Base-by-base conservation (phyloP, 2,113 vertebrate genomes). In the Physeter macrocephalus region DNA sequence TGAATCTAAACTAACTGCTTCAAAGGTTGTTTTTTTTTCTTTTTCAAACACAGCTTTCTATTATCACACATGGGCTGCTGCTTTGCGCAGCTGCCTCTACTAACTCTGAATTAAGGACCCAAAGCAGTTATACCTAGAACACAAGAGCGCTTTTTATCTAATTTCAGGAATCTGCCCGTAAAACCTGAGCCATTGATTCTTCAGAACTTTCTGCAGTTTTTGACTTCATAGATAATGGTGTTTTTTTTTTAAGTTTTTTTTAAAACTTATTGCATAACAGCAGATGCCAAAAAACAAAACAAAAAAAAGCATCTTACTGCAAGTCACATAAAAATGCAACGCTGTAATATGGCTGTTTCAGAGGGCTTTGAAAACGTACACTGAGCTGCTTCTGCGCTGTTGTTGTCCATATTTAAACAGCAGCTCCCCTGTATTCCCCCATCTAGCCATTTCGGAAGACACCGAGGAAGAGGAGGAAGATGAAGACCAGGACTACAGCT, bases 401-500 rank as follows among this genome's bases (percentile, higher is more conserved):
- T 99, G 99, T 99, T 98, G 99, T 99, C 99, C 99, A 91, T 99
- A 99, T 99, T 99, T 99, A 99, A 99, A 99, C 99, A 99, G 99
- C 99, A 99, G 99, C 99, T 99, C 99, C 99, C 99, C 98, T 99
- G 98, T 99, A 99, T 99, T 99, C 99, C 99, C 99, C 99, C 99
- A 99, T 99, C 98, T 99, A 99, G 99, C 99, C 99, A 99, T 99
- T 99, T 99, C 99, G 98, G 99, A 99, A 99, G 99, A 99, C 98
- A 99, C 99, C 97, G 99, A 99, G 90, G 99, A 99, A 21, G 99
- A 99, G 98, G 99, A 99, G 77, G 99, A 99, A 97, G 99, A 99
- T 97, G 99, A 99, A 98, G 99, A 99, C 98, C 99, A 99, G 99
- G 99, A 99, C 99, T 99, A 99, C 99, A 99, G 98, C 99, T 99